Base-by-base conservation (phyloP, 2,113 vertebrate species). In the Progne subis region DNA sequence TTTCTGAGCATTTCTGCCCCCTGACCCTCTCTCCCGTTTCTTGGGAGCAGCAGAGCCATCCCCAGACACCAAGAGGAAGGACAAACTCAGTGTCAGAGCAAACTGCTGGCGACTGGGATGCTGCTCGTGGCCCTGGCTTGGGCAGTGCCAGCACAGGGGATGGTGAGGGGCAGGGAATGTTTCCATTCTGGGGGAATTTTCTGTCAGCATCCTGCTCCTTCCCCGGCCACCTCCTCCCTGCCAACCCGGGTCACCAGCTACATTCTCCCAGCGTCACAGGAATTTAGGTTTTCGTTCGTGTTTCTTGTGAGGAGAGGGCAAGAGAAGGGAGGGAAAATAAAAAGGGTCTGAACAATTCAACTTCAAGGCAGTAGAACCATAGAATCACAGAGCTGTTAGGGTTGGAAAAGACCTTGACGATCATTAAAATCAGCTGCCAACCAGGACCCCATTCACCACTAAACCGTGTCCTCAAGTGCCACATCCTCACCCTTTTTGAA, bases 1-100 rank as follows among this genome's bases (percentile, higher is more conserved):
- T 95, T 79, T 69, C 88, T 6, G 43, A 90, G 90, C 60, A 23
- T 64, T 75, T 63, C 74, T 95, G 61, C 78, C 82, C 49, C 76
- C 86, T 90, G 86, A 84, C 79, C 91, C 81, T 53, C 8, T 74
- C 75, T 77, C 59, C 69, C 85, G 23, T 34, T 41, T 34, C 81
- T 84, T 61, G 85, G 79, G 59, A 21, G 87, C 88, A 90, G 75
- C 65, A 65, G 78, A 87, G 76, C n/a, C 92, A 43, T 13, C 15
- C 60, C 5, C 56, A 26, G 91, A 29, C 71, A 59, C 60, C 6
- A 5, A 12, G 49, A 8, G 4, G 3, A 2, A 12, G 10, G 65
- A 79, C 29, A 39, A 46, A 50, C 8, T 31, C 0, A 0, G 20
- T 1, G 37, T 16, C 14, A 4, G 53, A 18, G 76, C 61, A 24